Percentiles rank a stretch among this genome's conserved stretches.
These are phyloP conservation scores for Thalpophila matura DNA, from an alignment of 2,888 invertebrate genomes.

Conservation along the genomic window DNA sequence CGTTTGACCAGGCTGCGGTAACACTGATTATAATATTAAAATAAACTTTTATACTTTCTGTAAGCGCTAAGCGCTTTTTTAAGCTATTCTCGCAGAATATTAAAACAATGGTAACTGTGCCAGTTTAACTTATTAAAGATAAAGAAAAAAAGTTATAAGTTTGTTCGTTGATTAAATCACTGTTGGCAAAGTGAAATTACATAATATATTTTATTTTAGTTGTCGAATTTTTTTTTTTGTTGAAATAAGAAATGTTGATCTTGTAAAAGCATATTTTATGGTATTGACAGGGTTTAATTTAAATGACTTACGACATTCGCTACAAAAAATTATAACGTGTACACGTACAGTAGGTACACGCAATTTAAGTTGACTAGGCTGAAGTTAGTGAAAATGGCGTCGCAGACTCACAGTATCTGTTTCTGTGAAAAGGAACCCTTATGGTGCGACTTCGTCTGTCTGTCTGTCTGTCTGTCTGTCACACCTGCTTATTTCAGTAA, in stretches of 20 bases:
- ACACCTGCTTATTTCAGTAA: too few relatives aligned
- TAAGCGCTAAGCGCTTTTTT: conserved; percentile 27
- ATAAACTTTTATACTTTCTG: conserved; percentile 31
- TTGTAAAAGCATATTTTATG: neutral
- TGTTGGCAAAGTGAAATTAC: conserved; percentile 8
- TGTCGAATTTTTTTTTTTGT: too few relatives aligned
- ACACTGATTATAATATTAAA: conserved; percentile 29
- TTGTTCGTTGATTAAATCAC: conserved; percentile 41
- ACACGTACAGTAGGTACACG: too few relatives aligned
- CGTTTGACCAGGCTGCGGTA: conserved; percentile 7
- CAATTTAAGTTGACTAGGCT: too few relatives aligned
- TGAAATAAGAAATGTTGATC: too few relatives aligned
- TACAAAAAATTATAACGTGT: too few relatives aligned
- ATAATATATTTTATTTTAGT: conserved; percentile 20
- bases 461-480: too few relatives aligned
- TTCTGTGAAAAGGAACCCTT: too few relatives aligned
- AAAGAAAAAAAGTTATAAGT: conserved; percentile 4
- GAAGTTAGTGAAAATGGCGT: too few relatives aligned
- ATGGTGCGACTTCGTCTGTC: too few relatives aligned
- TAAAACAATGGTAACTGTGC: conserved; percentile 33
- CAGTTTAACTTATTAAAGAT: conserved; percentile 26
- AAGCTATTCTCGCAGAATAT: conserved; percentile 18
- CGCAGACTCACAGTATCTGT: too few relatives aligned
- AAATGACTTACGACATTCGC: neutral
- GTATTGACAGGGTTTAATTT: neutral